Base-by-base conservation (phyloP, 2,113 vertebrate genomes). In the Ivindomyrus marchei region DNA sequence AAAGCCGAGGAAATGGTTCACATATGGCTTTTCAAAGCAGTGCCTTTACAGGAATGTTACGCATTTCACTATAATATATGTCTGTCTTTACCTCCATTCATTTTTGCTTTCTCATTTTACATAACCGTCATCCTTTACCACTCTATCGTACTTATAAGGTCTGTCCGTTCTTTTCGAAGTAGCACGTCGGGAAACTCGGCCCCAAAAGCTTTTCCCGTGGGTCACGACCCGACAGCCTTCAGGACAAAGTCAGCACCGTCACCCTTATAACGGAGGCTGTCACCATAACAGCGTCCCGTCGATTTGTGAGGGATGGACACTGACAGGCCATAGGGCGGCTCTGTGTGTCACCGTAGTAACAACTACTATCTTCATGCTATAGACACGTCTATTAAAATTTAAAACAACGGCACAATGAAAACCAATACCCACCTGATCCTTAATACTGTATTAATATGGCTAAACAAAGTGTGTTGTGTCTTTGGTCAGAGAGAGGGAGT, bases 1-100 rank as follows among this genome's bases (percentile, higher is more conserved):
- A 92, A 85, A n/a, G 89, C 66, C 58, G 89, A 92, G 93, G 93
- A 94, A 94, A 92, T 94, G 91, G 91, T 95, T 95, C 94, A 93
- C 92, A 95, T 96, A 95, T 95, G 95, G 94, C 95, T 94, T 93
- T 94, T 94, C 93, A 94, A 92, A 92, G 92, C 92, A 91, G 92
- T 93, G 93, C 91, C 94, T 94, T 94, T 93, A 91, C 91, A 93
- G 91, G 93, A 92, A 94, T 92, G 92, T 90, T 92, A 84, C 49
- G 90, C 92, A 93, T 92, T 93, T 93, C 93, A 92, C 90, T 92
- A 92, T 90, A 19, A 27, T 24, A 49, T 36, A 56, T 85, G 85
- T 42, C 17, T 31, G 27, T 90, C 89, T 36, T 70, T 46, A 46
- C 7, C 89, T 70, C 8, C 49, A 66, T 52, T 49, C 6, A 31